Base-by-base conservation (phyloP, 1,140 invertebrate species). In the Aplysia californica region DNA sequence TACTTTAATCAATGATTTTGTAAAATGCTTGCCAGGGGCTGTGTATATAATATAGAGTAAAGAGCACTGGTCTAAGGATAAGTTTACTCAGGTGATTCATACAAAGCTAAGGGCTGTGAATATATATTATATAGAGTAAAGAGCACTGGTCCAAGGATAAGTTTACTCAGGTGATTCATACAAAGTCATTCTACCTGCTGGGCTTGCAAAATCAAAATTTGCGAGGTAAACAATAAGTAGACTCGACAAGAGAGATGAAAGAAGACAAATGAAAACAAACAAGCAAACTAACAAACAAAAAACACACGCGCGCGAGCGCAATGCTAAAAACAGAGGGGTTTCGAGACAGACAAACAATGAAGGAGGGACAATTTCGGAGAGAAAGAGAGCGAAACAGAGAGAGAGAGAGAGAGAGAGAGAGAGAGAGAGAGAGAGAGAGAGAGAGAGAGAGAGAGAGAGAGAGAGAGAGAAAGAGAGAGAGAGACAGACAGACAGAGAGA, bases 401-500 rank as follows among this genome's bases (percentile, higher is more conserved):
- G 44, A 50, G 10, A 50, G 44, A 50, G 44, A 50, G 44, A 50
- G 44, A 29, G 29, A 61, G 26, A 61, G 29, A 29, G 26, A 61
- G 58, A 61, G 29, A 29, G 6, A 61, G 58, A 61, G 29, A 29
- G 29, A 61, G 58, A 61, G 29, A 29, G 58, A 61, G 58, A 29
- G 29, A 29, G 58, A 61, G 58, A 29, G 29, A 29, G 20, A 61
- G 58, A 29, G 29, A 29, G 10, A 61, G 58, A 29, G 29, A 29
- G 20, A 61, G 58, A 29, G 29, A 29, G 58, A 61, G 58, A 29
- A 26, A 61, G 20, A 61, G 26, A 50, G 39, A 70, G 67, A 50
- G 41, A 50, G 67, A 70, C 36, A 50, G 41, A 50, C n/a, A 70
- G 67, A 44, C 20, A 50, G 41, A 44, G 67, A 70, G 41, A 4